phyloP scores from a whole-genome alignment of 2,113 vertebrate species.

The Porphyrio hochstetteri region DNA sequence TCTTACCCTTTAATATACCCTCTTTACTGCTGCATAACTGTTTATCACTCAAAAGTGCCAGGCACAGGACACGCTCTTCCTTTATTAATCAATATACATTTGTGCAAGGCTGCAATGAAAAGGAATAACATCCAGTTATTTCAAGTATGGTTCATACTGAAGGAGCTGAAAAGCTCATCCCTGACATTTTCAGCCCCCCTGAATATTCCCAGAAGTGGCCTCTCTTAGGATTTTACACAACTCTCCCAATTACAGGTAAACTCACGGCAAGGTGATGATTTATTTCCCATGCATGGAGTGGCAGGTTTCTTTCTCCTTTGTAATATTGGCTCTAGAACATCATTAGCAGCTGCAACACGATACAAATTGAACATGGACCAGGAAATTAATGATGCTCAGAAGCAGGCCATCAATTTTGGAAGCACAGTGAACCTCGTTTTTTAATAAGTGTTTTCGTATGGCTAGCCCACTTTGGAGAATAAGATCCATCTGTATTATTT shows the following conservation, averaged over 20 bases:
- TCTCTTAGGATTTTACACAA: neutral
- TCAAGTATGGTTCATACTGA: neutral
- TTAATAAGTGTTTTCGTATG: neutral
- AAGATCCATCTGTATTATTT: neutral
- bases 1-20: constrained; percentile 50
- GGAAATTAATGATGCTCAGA: constrained; percentile 4
- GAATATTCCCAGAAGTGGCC: neutral
- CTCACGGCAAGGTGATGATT: neutral
- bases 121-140: neutral
- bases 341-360: neutral
- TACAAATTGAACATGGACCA: neutral
- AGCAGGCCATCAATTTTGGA: neutral
- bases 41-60: constrained; percentile 48
- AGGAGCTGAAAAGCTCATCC: neutral
- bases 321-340: neutral
- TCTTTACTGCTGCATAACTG: constrained; percentile 32
- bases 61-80: neutral
- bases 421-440: neutral
- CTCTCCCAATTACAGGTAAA: neutral
- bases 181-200: neutral
- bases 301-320: neutral
- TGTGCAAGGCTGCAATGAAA: neutral
- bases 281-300: neutral
- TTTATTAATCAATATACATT: constrained; percentile 12
- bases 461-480: neutral